Evolutionary conservation across 1,140 invertebrate species (phyloP), one percentile per base, ranked within the genome.

Genomic region (Aphelenchoides besseyi): DNA sequence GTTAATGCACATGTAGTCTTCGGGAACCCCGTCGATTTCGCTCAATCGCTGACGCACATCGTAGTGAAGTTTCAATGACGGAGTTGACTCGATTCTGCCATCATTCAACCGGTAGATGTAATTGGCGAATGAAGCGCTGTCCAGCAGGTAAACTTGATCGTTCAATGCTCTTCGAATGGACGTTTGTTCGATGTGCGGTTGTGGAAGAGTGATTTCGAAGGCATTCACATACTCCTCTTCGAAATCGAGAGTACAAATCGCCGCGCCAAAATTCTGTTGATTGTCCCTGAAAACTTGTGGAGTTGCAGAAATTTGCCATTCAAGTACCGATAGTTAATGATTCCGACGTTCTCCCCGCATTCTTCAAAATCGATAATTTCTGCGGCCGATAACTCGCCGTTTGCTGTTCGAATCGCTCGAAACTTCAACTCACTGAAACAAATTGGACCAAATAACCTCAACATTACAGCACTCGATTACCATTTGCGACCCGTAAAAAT

Each of bases 1-100:
- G 55, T 59, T 59, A 8, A 59, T 59, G 26, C 26, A 28, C 26
- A 59, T 8, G 23, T 29, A 59, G 55, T 59, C 55, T 8, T 59
- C 55, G 5, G 55, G 55, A 8, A 8, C 26, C 5, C 55, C 55
- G 5, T 59, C 55, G 5, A 59, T 5, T 33, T 59, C 32, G 5
- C 23, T 28, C 12, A 5, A 8, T 5, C 55, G 55, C 5, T 28
- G 55, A 8, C 18, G 55, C 5, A 59, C 23, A 23, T 59, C 55
- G 18, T 59, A 59, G 55, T 8, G 18, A 59, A 5, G 12, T 8
- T 59, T 12, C 5, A 59, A 8, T 12, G 23, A 59, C 12, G 5
- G 55, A 28, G 18, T 59, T 23, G 5, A 8, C 23, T 59, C 55
- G 18, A 59, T 23, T 8, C 23, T 8, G 5, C 32, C 55, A 23